Base-by-base conservation (phyloP, 2,797 vertebrate species). In the Macrochelys suwanniensis region DNA sequence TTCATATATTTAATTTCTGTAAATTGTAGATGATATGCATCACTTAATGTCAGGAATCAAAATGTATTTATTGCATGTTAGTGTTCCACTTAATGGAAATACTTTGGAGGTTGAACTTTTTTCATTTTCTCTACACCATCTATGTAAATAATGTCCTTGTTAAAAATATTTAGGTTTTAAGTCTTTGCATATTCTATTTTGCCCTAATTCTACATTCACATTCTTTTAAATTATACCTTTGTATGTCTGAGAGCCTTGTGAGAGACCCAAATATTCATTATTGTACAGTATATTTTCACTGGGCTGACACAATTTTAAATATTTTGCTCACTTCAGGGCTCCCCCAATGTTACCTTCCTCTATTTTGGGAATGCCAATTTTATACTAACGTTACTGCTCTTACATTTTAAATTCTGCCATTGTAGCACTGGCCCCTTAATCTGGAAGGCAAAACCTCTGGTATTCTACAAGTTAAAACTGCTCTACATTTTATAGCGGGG, bases 401-500 rank as follows among this genome's bases (percentile, higher is more conserved):
- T 89, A 33, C 1, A 26, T 71, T 7, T 25, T 6, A 82, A 79
- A 19, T 53, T 54, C 16, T 82, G 1, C 65, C 19, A 7, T 71
- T 82, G 59, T 4, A 1, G n/a, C 31, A 51, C 45, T 26, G 71
- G 49, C 23, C 42, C 45, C 7, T 57, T 83, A 65, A 65, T 31
- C n/a, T 54, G 26, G 74, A 83, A 57, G 33, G 26, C 78, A 57
- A 0, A 83, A 65, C 21, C 25, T 54, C 7, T 90, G 54, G 4
- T 50, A 12, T 3, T 90, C 17, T 79, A 4, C 80, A 65, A 74
- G 78, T 84, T 47, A 42, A 54, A 9, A 8, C 71, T 79, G 47
- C 54, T 61, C 33, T 50, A 83, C 54, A 50, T 87, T 12, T 0
- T 4, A 0, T 37, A 76, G n/a, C 9, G 0, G 0, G 25, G 25